Base-by-base conservation (phyloP, 2,113 vertebrate species). In the Tachycineta bicolor region DNA sequence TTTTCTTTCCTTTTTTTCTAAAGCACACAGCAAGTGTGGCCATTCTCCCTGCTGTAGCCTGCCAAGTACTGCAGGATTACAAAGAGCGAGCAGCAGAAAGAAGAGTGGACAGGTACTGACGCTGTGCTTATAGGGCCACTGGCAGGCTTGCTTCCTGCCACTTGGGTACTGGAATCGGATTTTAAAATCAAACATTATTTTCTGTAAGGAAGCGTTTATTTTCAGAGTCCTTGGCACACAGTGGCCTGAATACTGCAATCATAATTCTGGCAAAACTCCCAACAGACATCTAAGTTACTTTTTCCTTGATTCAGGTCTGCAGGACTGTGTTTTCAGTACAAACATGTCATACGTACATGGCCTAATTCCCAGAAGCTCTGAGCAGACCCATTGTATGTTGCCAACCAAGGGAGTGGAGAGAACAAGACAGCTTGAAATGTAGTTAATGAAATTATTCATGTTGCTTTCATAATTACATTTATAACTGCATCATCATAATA, bases 401-500 rank as follows among this genome's bases (percentile, higher is more conserved):
- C 81, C 87, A 94, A 3, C 29, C 79, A 84, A 78, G 74, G 74
- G 65, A 96, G 87, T 78, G 58, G 58, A 90, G 90, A 80, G 67
- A 84, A 63, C 6, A 14, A 87, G 93, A 60, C 91, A 82, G 80
- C 83, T 94, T 94, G 89, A 94, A 89, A 91, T 82, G 31, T 5
- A 74, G 44, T 60, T 97, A 94, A 95, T 84, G 87, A 84, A 91
- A 94, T 94, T 94, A 80, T 92, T 93, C 43, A 62, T 69, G 59
- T 94, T 86, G 87, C 87, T 82, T 93, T 95, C 87, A 91, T 95
- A 94, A 94, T 96, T 95, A 84, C 81, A 87, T 89, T 96, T 95
- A 75, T 71, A 93, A 87, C 69, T 69, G 80, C 83, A 87, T 94
- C 91, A 87, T 94, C 56, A 10, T 84, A 83, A 87, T 89, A 83